A percentile compares a stretch with the other conserved stretches of the same genome.
Conservation (phyloP, 1,140 invertebrate genomes). For the Meteorus sp. region DNA sequence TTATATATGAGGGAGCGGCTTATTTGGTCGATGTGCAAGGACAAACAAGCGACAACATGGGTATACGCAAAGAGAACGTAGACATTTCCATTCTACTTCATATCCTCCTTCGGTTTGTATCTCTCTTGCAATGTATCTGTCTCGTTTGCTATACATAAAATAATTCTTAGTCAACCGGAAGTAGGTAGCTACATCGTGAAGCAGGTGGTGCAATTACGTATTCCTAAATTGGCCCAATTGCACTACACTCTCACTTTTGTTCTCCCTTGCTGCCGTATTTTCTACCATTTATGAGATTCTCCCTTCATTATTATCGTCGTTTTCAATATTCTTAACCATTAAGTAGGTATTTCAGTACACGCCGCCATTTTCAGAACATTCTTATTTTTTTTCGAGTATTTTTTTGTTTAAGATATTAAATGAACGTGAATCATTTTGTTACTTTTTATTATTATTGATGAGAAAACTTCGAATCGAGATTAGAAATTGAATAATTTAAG, state of each 20-base stretch:
- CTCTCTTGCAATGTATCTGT: not conserved
- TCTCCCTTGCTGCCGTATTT: too few relatives aligned
- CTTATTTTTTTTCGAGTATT: too few relatives aligned
- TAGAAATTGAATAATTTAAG: too few relatives aligned
- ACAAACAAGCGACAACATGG: not conserved
- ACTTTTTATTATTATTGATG: too few relatives aligned
- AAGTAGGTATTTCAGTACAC: too few relatives aligned
- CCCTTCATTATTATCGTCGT: too few relatives aligned
- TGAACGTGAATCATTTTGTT: too few relatives aligned
- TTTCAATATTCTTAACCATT: too few relatives aligned
- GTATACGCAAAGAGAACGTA: not conserved
- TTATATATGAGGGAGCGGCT: constrained; percentile 4
- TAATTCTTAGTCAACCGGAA: constrained; percentile 15
- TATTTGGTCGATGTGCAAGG: constrained; percentile 13
- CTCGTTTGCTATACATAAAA: not conserved
- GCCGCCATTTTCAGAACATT: too few relatives aligned
- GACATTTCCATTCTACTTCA: not conserved
- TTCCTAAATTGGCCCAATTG: constrained; percentile 17
- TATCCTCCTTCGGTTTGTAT: not conserved
- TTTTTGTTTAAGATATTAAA: too few relatives aligned
- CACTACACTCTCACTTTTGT: not conserved
- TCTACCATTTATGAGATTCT: too few relatives aligned
- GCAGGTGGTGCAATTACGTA: constrained; percentile 25
- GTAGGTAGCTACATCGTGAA: constrained; percentile 4
- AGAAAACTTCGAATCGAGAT: too few relatives aligned